Evolutionary conservation across 2,888 invertebrate species (phyloP), one percentile per base, ranked within the genome.

Genomic region (Nymphalis polychloros): DNA sequence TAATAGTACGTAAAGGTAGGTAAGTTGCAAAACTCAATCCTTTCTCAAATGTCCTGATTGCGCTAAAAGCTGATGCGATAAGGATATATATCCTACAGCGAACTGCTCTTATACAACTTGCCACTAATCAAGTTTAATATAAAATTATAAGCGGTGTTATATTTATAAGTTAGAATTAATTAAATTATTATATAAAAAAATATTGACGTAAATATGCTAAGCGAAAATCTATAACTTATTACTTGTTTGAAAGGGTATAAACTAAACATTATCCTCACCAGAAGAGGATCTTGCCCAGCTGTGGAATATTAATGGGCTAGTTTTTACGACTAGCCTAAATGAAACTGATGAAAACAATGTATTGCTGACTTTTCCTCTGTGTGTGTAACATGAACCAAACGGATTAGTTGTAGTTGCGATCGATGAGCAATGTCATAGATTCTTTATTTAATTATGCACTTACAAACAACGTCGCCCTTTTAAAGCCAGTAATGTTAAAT

Each of bases 21-120:
- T 17, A 17, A 23, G 23, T 23, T 6, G 53, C 53, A 31, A 8
- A 23, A 23, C 31, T 55, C 31, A n/a, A 31, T 17, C 53, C 53
- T 55, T 55, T 55, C 27, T 55, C 53, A n/a, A 55, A 17, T 53
- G 27, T 55, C 31, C 31, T 55, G 27, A 55, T 55, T 55, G 53
- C 53, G 53, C 27, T 27, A 53, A 53, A 16, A 53, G 27, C 23
- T 27, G 53, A 31, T 27, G 53, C 53, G 53, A 53, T 53, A 27
- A 53, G 53, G 27, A 53, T 52, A 52, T 53, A 31, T 50, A 50
- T 50, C 50, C 53, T 31, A 17, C 8, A 27, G 53, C 31, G 17
- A 27, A 55, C 13, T 53, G 27, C 5, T 52, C 6, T 31, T 31
- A 31, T 31, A 17, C 53, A 55, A 31, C 13, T 31, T 55, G 27